Base-by-base conservation (phyloP, 2,113 vertebrate species). In the Balaeniceps rex region DNA sequence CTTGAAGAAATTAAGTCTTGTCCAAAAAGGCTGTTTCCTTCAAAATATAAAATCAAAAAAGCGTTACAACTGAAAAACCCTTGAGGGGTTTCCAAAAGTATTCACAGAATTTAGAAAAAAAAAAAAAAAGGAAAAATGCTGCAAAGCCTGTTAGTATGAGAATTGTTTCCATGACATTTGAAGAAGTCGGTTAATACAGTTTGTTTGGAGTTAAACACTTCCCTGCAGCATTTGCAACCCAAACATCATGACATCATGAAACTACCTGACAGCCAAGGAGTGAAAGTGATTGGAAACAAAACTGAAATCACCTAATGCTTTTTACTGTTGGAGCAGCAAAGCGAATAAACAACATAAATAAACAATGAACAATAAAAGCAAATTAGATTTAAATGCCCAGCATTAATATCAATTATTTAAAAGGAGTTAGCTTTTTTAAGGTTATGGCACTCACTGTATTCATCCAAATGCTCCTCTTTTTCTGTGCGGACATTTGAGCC, bases 151-250 rank as follows among this genome's bases (percentile, higher is more conserved):
- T 25, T 78, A 46, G 84, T 72, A 51, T 49, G 33, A 83, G 54
- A 57, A 61, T 33, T 34, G 89, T 96, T 95, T 74, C 94, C 89
- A 66, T 71, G 95, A 40, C 96, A 95, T 91, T 79, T 94, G 29
- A 77, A 92, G 83, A 64, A 95, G 81, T 52, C 21, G 13, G 68
- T 91, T 92, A 93, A 83, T 83, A 58, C 40, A 81, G 78, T 95
- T 88, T 94, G 94, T 95, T 91, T 95, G 82, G 93, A 90, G 60
- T 91, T 77, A 80, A 96, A 93, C 87, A 75, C 79, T 80, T 94
- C 89, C 84, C 95, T 94, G 91, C 64, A 77, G 82, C 87, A 54
- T 93, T 68, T 91, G 91, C 93, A 93, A 60, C 84, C 82, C 95
- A 94, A 95, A 95, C 87, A 95, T 11, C 63, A 82, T 82, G 95